Evolutionary conservation across 1,140 invertebrate genomes (phyloP), one percentile per base, ranked within the genome.

Genomic region (Drosophila trapezifrons): DNA sequence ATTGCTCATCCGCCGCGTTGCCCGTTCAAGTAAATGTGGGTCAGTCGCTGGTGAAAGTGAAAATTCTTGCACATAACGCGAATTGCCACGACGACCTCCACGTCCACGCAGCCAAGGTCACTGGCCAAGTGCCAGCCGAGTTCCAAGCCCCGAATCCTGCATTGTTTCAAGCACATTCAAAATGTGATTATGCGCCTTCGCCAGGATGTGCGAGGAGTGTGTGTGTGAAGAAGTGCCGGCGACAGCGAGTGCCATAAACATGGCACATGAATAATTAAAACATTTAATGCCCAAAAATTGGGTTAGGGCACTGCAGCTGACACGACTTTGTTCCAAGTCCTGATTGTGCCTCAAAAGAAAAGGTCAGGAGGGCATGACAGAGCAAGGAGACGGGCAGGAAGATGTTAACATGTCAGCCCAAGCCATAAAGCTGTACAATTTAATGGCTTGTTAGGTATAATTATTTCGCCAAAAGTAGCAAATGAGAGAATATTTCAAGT

Each of bases 221-320:
- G 56, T 47, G 65, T 72, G 56, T 32, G 32, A 17, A 27, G 4
- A 3, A 76, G 51, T 43, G 52, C 18, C 57, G 62, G 18, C 57
- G 66, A 76, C 82, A 77, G 54, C 25, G 63, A 85, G 80, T 64
- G 67, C 62, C 80, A 84, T 80, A 80, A 76, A 80, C 37, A 65
- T 80, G 69, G 32, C 52, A 58, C 70, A 73, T 77, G 72, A 83
- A 80, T 84, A 84, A 84, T 84, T 84, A 84, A 80, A 80, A 65
- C 73, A 80, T 76, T 69, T 80, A 56, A 72, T 65, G 72, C 76
- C 32, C 51, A 29, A 22, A 80, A 80, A 84, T 85, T 84, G 66
- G 62, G 72, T 80, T 80, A 84, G 18, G 37, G 37, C 47, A 56
- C 78, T 79, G 47, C 57, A 58, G 46, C 22, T 62, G 76, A 71